Conservation (phyloP, 2,797 vertebrate genomes). For the Cryptoblepharus egeriae region DNA sequence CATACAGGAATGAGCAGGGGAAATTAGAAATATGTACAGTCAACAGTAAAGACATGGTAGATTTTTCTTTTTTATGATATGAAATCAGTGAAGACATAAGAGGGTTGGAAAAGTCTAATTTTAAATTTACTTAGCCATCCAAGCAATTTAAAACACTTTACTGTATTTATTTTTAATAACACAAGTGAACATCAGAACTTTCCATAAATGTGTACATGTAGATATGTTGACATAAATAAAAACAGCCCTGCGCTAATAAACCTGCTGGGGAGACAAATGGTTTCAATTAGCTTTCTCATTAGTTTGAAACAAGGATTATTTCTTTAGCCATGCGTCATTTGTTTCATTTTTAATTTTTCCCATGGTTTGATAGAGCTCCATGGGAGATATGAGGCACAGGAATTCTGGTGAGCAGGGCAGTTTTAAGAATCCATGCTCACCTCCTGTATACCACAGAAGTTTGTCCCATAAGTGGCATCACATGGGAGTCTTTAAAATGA, state of each 20-base stretch:
- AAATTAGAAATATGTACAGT: background rate
- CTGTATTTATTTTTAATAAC: background rate
- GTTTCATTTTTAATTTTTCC: conserved; percentile 43
- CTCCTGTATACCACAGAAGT: background rate
- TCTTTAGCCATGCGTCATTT: conserved; percentile 64
- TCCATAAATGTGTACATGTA: background rate
- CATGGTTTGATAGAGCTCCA: conserved; percentile 30
- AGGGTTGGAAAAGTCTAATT: background rate
- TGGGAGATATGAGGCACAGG: conserved; percentile 2
- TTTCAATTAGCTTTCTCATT: conserved; percentile 70
- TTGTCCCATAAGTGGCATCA: background rate
- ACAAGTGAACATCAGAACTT: conserved; percentile 10
- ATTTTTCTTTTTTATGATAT: background rate
- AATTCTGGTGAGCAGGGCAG: conserved; percentile 6
- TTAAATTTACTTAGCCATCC: background rate
- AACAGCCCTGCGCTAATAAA: conserved; percentile 56
- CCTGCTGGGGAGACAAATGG: conserved; percentile 64
- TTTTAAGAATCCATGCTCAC: conserved; percentile 41
- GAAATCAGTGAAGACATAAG: background rate
- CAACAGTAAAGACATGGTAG: background rate
- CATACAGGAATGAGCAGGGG: background rate
- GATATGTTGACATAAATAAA: conserved; percentile 49
- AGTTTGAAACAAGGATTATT: conserved; percentile 67
- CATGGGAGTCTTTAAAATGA: conserved; percentile 4
- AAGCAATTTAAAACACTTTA: conserved; percentile 5